A percentile compares a stretch with the other conserved stretches of the same genome.
phyloP scores from a whole-genome alignment of 1,140 invertebrate genomes.

The Caligus rogercresseyi region DNA sequence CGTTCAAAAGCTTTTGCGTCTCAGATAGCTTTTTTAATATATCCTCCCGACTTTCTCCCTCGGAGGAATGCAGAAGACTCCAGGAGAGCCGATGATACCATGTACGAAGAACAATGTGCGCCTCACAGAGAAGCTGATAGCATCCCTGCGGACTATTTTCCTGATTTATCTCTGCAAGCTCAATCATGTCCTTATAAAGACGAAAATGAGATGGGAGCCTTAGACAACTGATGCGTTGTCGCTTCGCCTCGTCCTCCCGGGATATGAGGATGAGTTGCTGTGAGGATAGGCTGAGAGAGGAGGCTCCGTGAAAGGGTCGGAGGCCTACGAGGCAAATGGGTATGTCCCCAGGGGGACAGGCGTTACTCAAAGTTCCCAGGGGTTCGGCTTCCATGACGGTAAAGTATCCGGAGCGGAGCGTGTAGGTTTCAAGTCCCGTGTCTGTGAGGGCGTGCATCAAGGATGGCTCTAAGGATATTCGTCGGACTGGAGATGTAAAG shows the following conservation, averaged over 20 bases:
- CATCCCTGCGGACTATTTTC: constrained; percentile 41
- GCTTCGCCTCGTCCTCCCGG: neutral
- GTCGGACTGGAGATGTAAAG: constrained; percentile 34
- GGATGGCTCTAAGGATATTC: constrained; percentile 44
- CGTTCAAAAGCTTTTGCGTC: neutral
- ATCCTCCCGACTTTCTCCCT: neutral
- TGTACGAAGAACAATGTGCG: constrained; percentile 40
- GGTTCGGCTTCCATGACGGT: constrained; percentile 20
- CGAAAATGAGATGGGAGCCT: neutral
- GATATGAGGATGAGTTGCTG: neutral
- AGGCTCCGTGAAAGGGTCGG: constrained; percentile 45
- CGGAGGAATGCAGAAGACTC: neutral
- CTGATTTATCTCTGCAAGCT: constrained; percentile 43
- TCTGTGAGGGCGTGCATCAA: constrained; percentile 54
- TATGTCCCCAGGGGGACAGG: constrained; percentile 39
- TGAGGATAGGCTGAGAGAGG: constrained; percentile 32
- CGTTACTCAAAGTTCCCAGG: constrained; percentile 19
- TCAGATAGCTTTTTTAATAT: neutral
- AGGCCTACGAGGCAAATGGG: constrained; percentile 51
- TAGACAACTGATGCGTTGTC: neutral
- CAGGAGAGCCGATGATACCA: constrained; percentile 22
- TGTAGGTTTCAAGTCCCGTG: constrained; percentile 57
- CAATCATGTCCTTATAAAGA: constrained; percentile 44
- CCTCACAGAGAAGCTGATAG: constrained; percentile 44
- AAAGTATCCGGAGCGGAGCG: constrained; percentile 42